Percentiles rank a stretch among this genome's conserved stretches.
Conservation (phyloP, 2,113 vertebrate species). For the Stercorarius parasiticus region DNA sequence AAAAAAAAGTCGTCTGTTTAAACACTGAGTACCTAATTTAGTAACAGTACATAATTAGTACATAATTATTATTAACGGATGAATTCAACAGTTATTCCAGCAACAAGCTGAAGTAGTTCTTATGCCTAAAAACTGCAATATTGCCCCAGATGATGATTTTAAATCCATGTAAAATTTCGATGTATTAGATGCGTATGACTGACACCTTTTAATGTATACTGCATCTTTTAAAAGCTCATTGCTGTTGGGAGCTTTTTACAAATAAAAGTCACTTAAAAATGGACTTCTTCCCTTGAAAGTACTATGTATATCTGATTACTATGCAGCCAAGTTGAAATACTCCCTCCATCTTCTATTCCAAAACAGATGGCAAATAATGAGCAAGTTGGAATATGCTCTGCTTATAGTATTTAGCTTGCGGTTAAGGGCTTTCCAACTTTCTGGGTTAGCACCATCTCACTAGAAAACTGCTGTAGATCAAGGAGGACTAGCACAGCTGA, state of each 20-base stretch:
- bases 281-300: not conserved
- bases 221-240: not conserved
- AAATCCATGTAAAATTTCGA: not conserved
- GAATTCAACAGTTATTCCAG: not conserved
- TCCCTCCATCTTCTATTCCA: constrained; percentile 19
- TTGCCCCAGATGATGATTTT: not conserved
- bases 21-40: not conserved
- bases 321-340: constrained; percentile 26
- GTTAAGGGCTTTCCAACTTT: constrained; percentile 29
- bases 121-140: not conserved
- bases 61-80: not conserved
- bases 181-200: not conserved
- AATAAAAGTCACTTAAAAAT: not conserved
- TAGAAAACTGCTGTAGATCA: constrained; percentile 11
- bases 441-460: constrained; percentile 17
- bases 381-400: constrained; percentile 27
- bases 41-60: not conserved
- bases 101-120: not conserved
- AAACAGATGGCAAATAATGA: constrained; percentile 24
- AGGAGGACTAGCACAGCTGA: constrained; percentile 14
- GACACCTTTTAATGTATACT: not conserved
- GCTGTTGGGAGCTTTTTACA: not conserved
- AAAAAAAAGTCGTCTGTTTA: not conserved
- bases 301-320: not conserved
- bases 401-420: not conserved